Evolutionary conservation across 1,140 invertebrate species (phyloP).

Genomic region (Mylabris phalerata): DNA sequence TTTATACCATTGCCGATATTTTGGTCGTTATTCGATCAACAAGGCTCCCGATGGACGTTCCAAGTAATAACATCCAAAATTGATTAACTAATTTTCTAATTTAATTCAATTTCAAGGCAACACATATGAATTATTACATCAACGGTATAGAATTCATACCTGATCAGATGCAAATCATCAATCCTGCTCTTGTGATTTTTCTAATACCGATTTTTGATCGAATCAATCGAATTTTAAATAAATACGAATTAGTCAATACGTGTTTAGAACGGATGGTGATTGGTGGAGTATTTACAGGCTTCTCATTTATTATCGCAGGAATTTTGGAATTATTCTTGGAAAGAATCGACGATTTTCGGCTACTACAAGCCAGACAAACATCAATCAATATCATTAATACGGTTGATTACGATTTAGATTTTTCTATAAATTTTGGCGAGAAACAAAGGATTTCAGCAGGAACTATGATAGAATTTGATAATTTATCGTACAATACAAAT

Average conservation of each 20-base stretch:
- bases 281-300: conserved; percentile 57
- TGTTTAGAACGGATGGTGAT: conserved; percentile 57
- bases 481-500: too few relatives aligned
- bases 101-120: conserved; percentile 50
- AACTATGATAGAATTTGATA: not conserved
- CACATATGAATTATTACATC: conserved; percentile 56
- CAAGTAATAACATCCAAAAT: conserved; percentile 46
- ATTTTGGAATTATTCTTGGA: conserved; percentile 34
- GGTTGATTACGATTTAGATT: conserved; percentile 31
- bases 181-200: conserved; percentile 58
- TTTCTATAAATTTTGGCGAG: conserved; percentile 21
- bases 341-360: conserved; percentile 28
- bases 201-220: conserved; percentile 61
- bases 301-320: conserved; percentile 48
- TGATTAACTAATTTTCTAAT: not conserved
- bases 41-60: conserved; percentile 63
- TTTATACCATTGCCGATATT: conserved; percentile 64
- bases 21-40: conserved; percentile 58
- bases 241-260: conserved; percentile 40
- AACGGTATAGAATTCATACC: conserved; percentile 48
- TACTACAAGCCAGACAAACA: conserved; percentile 30
- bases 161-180: conserved; percentile 62
- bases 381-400: conserved; percentile 38
- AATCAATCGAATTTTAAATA: conserved; percentile 32
- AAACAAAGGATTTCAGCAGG: not conserved